Evolutionary conservation across 2,888 invertebrate genomes (phyloP).

Genomic region (Tricholauxania praeusta): DNA sequence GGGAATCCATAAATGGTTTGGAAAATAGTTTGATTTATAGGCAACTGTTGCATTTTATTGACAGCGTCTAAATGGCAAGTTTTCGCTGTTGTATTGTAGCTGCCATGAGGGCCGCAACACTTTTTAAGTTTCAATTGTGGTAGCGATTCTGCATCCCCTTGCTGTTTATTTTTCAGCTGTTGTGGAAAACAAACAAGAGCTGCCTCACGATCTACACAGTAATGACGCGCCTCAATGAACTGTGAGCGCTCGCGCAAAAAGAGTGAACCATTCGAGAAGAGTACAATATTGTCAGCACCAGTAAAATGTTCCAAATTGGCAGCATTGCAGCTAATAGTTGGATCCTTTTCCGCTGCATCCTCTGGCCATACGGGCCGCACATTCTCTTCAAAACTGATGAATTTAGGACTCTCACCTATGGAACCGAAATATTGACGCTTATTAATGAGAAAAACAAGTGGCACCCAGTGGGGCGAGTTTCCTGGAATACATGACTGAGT

Average conservation of each 20-base stretch:
- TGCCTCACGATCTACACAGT: conserved; percentile 77
- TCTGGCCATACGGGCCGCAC: conserved; percentile 58
- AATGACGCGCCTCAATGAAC: conserved; percentile 71
- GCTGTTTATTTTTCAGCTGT: conserved; percentile 42
- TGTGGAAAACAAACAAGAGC: conserved; percentile 74
- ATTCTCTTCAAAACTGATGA: conserved; percentile 67
- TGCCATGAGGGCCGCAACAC: conserved; percentile 78
- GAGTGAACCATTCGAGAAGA: conserved; percentile 77
- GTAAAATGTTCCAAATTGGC: conserved; percentile 61
- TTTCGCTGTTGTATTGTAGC: conserved; percentile 72
- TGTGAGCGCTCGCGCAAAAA: conserved; percentile 70
- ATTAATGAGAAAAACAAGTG: conserved; percentile 72
- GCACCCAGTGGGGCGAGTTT: conserved; percentile 69
- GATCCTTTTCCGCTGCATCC: neutral
- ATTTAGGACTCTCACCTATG: conserved; percentile 65
- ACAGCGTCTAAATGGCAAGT: conserved; percentile 62
- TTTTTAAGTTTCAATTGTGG: conserved; percentile 69
- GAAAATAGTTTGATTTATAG: conserved; percentile 49
- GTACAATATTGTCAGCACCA: conserved; percentile 63
- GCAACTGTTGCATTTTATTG: conserved; percentile 50
- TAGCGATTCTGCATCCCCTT: conserved; percentile 53
- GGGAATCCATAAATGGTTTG: conserved; percentile 60
- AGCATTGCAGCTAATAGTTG: conserved; percentile 34
- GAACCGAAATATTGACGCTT: conserved; percentile 65
- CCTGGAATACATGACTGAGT: conserved; percentile 65